phyloP scores from a whole-genome alignment of 2,113 vertebrate genomes.

The Apistogramma diplotaenia region DNA sequence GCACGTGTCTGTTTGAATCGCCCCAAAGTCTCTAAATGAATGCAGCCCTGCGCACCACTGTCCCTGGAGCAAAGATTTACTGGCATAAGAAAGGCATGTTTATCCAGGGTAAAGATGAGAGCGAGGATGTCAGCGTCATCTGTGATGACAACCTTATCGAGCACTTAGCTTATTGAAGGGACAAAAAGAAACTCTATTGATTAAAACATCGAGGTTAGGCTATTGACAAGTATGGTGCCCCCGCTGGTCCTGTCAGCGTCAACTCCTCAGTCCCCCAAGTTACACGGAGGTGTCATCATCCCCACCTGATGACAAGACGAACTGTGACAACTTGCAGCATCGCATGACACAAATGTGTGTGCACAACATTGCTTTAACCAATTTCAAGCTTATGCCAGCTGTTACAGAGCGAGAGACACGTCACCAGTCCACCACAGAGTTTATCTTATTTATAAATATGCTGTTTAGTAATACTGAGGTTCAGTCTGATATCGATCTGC shows the following conservation, averaged over 20 bases:
- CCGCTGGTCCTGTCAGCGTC: conserved; percentile 50
- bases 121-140: conserved; percentile 59
- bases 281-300: conserved; percentile 56
- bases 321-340: conserved; percentile 46
- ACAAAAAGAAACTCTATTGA: conserved; percentile 61
- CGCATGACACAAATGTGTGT: not conserved
- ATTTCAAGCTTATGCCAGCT: not conserved
- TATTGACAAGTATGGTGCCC: conserved; percentile 59
- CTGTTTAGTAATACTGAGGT: not conserved
- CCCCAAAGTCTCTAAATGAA: conserved; percentile 52
- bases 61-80: conserved; percentile 63
- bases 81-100: conserved; percentile 70
- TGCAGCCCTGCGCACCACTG: conserved; percentile 54
- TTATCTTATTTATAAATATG: not conserved
- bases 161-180: conserved; percentile 62
- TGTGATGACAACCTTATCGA: conserved; percentile 77
- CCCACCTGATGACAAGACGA: conserved; percentile 36
- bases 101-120: conserved; percentile 64
- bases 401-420: not conserved
- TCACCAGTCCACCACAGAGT: too few species aligned
- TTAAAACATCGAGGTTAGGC: conserved; percentile 65
- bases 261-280: conserved; percentile 36
- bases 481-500: not conserved
- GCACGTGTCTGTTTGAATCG: conserved; percentile 11
- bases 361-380: not conserved